Evolutionary conservation across 2,888 invertebrate genomes (phyloP), one percentile per base, ranked within the genome.

Genomic region (Ectobius pallidus): DNA sequence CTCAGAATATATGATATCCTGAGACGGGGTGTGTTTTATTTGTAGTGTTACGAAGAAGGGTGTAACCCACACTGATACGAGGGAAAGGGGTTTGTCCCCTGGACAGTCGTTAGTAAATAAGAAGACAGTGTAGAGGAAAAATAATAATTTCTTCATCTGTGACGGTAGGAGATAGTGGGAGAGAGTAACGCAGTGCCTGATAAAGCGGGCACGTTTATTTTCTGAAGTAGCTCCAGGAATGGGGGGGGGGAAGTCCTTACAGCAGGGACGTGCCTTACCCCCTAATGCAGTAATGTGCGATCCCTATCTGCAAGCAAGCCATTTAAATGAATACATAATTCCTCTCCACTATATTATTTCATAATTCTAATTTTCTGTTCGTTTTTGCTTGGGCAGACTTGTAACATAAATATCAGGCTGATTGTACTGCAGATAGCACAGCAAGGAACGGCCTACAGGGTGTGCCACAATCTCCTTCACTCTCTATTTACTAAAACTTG

Each of bases 241-340:
- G 30, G 27, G 58, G 27, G 30, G 58, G n/a, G 2, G 30, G 30
- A 30, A 58, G 58, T 58, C 58, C 58, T 58, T 58, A 32, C 58
- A 25, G 58, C 58, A 14, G 11, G 34, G 70, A 14, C 52, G 11
- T 44, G n/a, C 70, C 22, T 16, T 52, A n/a, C 65, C 18, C n/a
- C 34, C 63, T 3, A 34, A 34, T 69, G 62, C 67, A 70, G 62
- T 72, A 58, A 63, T 67, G 16, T 44, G 20, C 73, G 72, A 69
- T 69, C 70, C 32, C 67, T 68, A 70, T 49, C 68, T 62, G 30
- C 73, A 27, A 65, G 63, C 22, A 71, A 69, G 68, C 70, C 75
- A 75, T 75, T 75, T 74, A 75, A 75, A 75, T 74, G 75, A 74
- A 75, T 65, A 75, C 74, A 75, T 75, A 75, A 75, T 75, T 75